These are phyloP conservation scores for Rhabditophanes sp. DNA, from an alignment of 2,888 invertebrate species.

Conservation along the genomic window DNA sequence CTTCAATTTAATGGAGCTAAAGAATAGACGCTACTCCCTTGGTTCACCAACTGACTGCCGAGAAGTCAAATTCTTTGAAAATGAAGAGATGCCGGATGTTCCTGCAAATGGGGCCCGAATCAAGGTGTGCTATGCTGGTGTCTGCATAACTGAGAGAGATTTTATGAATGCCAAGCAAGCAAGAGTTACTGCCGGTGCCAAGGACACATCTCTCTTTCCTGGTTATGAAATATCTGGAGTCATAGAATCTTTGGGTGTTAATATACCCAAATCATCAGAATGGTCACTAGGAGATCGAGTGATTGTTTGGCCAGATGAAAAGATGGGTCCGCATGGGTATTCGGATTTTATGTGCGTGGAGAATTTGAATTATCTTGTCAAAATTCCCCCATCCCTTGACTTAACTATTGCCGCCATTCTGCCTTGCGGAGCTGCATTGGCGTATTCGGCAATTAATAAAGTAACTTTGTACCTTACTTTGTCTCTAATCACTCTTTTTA, in stretches of 20 bases:
- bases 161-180: conserved; percentile 46
- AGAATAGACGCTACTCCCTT: conserved; percentile 40
- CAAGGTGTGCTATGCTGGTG: conserved; percentile 50
- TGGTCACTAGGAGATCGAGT: conserved; percentile 47
- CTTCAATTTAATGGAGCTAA: no score
- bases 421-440: conserved; percentile 75
- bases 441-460: conserved; percentile 70
- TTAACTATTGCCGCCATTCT: conserved; percentile 80
- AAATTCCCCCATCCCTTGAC: conserved; percentile 61
- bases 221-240: conserved; percentile 48
- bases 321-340: conserved; percentile 49
- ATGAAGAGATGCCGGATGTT: conserved; percentile 71
- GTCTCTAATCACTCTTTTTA: conserved; percentile 8
- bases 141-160: conserved; percentile 47
- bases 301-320: conserved; percentile 46
- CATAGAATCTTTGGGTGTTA: conserved; percentile 46
- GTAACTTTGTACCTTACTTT: conserved; percentile 50
- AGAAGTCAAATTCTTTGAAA: conserved; percentile 47
- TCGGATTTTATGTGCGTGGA: conserved; percentile 79
- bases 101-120: conserved; percentile 67
- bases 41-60: conserved; percentile 44
- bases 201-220: conserved; percentile 44
- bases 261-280: conserved; percentile 39
- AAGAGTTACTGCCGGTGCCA: conserved; percentile 45
- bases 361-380: conserved; percentile 67